Base-by-base conservation (phyloP, 2,797 vertebrate genomes). In the Rhabdophis nuchalis region DNA sequence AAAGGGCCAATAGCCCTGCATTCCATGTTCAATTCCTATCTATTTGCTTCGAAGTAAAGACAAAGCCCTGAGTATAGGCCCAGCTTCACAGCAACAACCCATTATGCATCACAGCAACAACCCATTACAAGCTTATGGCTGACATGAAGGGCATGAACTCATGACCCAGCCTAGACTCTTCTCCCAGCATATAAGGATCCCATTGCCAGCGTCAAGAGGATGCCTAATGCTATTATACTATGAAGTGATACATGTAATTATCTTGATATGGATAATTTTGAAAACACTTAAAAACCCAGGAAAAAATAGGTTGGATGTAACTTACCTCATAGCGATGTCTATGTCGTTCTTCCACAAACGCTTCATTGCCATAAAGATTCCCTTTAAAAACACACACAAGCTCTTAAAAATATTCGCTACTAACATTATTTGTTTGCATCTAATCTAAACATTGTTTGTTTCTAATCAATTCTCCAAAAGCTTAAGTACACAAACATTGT, bases 261-360 rank as follows among this genome's bases (percentile, higher is more conserved):
- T 20, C 72, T 89, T 92, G 53, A 88, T 61, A 36, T 25, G 57
- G 13, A 41, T 87, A 82, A 12, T 82, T 82, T 20, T 0, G 6
- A 32, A 68, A 64, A 61, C 4, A 61, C 7, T 64, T 61, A 12
- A 64, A 64, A 6, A 5, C 61, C 32, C 36, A 20, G 18, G 20
- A 36, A 72, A 72, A 82, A 46, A 60, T 53, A 90, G 54, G 6
- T 50, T 92, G 85, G 52, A 16, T 53, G 25, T 85, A 85, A 92
- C 72, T 77, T 97, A 97, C 98, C 97, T 98, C 98, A 23, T 97
- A 98, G 1, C 97, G 97, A 96, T 98, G 98, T 88, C 98, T 97
- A 93, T 98, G 98, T 88, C 97, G 96, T 95, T 98, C 98, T 95
- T 98, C 98, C 91, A 98, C 92, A 94, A 97, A 98, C n/a, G 85